Conservation (phyloP, 2,797 vertebrate genomes). For the Molossus alvarezi region DNA sequence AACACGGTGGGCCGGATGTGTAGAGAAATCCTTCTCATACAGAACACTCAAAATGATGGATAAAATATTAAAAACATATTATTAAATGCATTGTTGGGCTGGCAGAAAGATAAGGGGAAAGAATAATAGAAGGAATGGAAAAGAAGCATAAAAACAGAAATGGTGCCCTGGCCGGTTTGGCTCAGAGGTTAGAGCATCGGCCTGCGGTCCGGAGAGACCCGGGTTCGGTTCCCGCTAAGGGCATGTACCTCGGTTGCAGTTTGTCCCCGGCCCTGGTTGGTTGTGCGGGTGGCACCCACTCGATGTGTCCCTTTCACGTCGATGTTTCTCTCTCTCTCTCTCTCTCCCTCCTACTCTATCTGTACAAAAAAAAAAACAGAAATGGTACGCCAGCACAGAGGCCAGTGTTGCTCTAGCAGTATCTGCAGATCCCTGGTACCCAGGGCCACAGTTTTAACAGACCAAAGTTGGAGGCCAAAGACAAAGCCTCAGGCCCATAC, state of each 20-base stretch:
- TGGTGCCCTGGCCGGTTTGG: too few relatives aligned
- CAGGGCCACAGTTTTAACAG: not conserved
- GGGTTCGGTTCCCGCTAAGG: too few relatives aligned
- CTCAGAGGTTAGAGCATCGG: too few relatives aligned
- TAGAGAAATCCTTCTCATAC: not conserved
- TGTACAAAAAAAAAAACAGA: too few relatives aligned
- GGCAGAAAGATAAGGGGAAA: not conserved
- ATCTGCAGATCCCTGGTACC: not conserved
- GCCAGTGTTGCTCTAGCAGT: not conserved
- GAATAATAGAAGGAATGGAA: not conserved
- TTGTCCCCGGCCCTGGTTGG: too few relatives aligned
- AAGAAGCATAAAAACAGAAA: not conserved
- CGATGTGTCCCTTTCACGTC: too few relatives aligned
- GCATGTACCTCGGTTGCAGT: too few relatives aligned
- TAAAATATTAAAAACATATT: not conserved
- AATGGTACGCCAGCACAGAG: not conserved
- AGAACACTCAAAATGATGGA: not conserved
- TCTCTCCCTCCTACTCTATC: too few relatives aligned
- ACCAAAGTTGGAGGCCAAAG: not conserved
- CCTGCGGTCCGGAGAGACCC: too few relatives aligned
- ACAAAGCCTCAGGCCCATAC: not conserved
- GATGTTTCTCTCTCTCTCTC: too few relatives aligned
- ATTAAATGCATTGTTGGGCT: not conserved
- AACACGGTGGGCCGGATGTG: not conserved
- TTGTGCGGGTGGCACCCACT: too few relatives aligned